A percentile compares a stretch with the other conserved stretches of the same genome.
phyloP scores from a whole-genome alignment of 2,113 vertebrate species.

The Solea solea region DNA sequence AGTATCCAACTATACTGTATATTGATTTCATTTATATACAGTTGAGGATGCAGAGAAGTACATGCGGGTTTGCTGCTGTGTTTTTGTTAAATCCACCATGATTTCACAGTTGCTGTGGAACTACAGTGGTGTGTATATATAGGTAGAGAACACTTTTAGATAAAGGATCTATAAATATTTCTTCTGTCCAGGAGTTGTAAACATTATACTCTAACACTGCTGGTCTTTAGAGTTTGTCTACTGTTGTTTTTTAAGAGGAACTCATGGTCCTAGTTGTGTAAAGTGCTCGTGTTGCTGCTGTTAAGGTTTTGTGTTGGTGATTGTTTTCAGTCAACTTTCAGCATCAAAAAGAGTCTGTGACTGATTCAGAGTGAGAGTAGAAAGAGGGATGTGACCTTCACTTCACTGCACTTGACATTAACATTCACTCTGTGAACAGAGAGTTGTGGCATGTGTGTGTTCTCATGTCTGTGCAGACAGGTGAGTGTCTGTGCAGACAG shows the following conservation, averaged over 20 bases:
- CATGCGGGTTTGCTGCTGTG: too few species aligned
- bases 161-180: background rate
- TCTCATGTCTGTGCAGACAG: slow-evolving; percentile 13
- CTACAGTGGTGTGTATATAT: too few species aligned
- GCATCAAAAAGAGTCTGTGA: slow-evolving; percentile 33
- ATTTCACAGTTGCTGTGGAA: background rate
- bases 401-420: slow-evolving; percentile 17
- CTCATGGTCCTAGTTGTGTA: background rate
- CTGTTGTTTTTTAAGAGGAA: background rate
- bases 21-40: too few species aligned
- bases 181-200: background rate
- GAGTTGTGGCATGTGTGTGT: slow-evolving; percentile 41
- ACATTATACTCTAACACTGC: background rate
- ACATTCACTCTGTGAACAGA: slow-evolving; percentile 46
- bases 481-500: slow-evolving; percentile 7
- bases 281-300: background rate
- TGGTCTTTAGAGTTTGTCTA: too few species aligned
- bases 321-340: slow-evolving; percentile 23
- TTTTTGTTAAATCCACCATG: background rate
- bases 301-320: background rate
- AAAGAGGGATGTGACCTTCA: slow-evolving; percentile 46
- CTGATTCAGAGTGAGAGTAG: slow-evolving; percentile 7
- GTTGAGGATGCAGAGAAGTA: too few species aligned
- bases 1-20: too few species aligned
- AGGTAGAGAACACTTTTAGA: background rate